These are phyloP conservation scores for Minunthozetes semirufus DNA, from an alignment of 2,888 invertebrate genomes.

Conservation along the genomic window DNA sequence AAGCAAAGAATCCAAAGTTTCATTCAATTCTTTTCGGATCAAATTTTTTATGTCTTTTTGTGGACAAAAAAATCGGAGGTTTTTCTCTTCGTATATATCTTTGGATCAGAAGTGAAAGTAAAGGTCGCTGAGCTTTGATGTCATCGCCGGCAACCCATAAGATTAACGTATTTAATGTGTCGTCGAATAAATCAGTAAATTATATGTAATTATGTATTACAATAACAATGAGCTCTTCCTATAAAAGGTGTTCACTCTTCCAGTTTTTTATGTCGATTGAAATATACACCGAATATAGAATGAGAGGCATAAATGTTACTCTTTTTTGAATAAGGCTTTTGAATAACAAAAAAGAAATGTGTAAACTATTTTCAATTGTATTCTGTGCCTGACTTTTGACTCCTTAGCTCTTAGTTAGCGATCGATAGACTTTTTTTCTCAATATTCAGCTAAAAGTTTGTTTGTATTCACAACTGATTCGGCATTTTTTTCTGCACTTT, in stretches of 20 bases:
- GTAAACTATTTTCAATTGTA: too few species aligned
- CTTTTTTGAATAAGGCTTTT: not conserved
- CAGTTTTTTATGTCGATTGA: too few species aligned
- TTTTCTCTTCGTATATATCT: not conserved
- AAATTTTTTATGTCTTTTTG: not conserved
- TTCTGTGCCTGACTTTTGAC: too few species aligned
- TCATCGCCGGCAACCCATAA: not conserved
- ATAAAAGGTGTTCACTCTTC: not conserved
- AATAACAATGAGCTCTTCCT: not conserved
- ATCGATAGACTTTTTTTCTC: too few species aligned
- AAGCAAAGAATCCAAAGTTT: not conserved
- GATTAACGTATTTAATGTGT: not conserved
- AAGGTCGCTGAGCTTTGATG: conserved; percentile 28
- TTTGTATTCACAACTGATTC: not conserved
- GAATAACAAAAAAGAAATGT: not conserved
- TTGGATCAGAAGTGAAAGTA: not conserved
- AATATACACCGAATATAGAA: too few species aligned
- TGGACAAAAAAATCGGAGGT: not conserved
- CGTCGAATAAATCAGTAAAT: not conserved
- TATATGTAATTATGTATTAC: conserved; percentile 1
- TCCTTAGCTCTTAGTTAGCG: too few species aligned
- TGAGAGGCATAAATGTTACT: not conserved
- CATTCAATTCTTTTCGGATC: conserved; percentile 1
- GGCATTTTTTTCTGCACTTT: not conserved
- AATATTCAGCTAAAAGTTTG: not conserved